These are phyloP conservation scores for Lumbricus terrestris DNA, from an alignment of 2,888 invertebrate genomes.

Conservation along the genomic window DNA sequence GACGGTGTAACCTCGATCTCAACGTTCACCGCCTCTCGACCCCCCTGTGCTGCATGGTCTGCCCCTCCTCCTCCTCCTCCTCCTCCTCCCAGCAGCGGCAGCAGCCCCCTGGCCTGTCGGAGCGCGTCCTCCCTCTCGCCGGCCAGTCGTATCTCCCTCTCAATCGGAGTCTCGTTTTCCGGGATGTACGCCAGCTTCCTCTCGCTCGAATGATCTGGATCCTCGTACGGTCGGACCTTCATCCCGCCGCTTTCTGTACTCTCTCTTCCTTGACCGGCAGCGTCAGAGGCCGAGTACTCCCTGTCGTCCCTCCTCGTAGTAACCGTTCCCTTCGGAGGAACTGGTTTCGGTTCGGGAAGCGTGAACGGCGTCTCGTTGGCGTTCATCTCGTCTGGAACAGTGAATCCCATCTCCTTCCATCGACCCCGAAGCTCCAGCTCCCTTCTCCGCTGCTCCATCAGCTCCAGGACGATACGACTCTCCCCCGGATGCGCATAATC, in stretches of 20 bases:
- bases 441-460: constrained; percentile 61
- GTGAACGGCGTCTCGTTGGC: constrained; percentile 27
- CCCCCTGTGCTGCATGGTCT: background rate
- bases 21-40: background rate
- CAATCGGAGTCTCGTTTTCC: constrained; percentile 62
- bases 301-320: background rate
- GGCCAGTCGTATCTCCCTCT: constrained; percentile 63
- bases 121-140: constrained; percentile 63
- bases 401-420: constrained; percentile 35
- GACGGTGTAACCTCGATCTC: constrained; percentile 9
- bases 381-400: constrained; percentile 20
- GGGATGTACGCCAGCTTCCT: constrained; percentile 31
- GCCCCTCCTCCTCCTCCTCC: too few species aligned
- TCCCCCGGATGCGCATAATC: constrained; percentile 48
- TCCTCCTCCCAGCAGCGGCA: too few species aligned
- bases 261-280: background rate
- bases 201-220: constrained; percentile 11
- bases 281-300: background rate
- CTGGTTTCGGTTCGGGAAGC: constrained; percentile 30
- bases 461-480: constrained; percentile 60
- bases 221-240: constrained; percentile 29
- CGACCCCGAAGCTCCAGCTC: constrained; percentile 61
- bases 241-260: background rate
- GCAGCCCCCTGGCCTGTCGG: constrained; percentile 42
- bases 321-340: background rate